These are phyloP conservation scores for Caenorhabditis inopinata DNA, from an alignment of 1,140 invertebrate species.

Conservation along the genomic window DNA sequence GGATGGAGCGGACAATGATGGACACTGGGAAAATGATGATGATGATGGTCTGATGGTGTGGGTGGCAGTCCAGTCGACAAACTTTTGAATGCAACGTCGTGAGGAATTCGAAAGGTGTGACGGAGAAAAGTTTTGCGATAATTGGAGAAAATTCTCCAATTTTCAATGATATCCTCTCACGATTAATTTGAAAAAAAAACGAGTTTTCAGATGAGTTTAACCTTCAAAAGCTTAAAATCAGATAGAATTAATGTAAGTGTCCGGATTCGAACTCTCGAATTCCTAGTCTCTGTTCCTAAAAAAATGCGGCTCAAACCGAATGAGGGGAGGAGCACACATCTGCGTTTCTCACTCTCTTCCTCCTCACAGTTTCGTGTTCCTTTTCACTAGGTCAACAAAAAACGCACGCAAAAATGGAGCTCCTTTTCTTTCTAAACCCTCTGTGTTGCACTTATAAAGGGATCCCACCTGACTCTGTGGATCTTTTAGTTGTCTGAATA, in stretches of 20 bases:
- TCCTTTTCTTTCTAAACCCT: not conserved
- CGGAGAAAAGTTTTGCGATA: too few relatives aligned
- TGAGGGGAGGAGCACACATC: not conserved
- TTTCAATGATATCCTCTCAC: too few relatives aligned
- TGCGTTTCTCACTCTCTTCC: constrained; percentile 16
- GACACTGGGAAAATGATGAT: constrained; percentile 17
- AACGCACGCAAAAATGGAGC: not conserved
- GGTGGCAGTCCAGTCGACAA: not conserved
- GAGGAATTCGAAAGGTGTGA: not conserved
- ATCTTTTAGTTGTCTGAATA: not conserved
- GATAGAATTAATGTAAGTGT: too few relatives aligned
- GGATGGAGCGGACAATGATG: constrained; percentile 5
- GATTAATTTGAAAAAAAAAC: too few relatives aligned
- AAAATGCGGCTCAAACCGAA: not conserved
- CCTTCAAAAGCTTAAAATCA: too few relatives aligned
- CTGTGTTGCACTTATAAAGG: too few relatives aligned
- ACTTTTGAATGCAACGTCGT: constrained; percentile 3
- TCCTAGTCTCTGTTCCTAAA: not conserved
- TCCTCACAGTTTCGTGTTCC: not conserved
- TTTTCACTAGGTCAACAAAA: constrained; percentile 31
- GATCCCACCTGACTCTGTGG: not conserved
- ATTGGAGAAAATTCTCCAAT: too few relatives aligned
- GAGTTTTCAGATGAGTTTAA: too few relatives aligned
- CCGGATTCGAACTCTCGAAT: too few relatives aligned
- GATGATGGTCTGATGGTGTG: not conserved